These are phyloP conservation scores for Thereuonema tuberculata DNA, from an alignment of 1,140 invertebrate species.

Conservation along the genomic window DNA sequence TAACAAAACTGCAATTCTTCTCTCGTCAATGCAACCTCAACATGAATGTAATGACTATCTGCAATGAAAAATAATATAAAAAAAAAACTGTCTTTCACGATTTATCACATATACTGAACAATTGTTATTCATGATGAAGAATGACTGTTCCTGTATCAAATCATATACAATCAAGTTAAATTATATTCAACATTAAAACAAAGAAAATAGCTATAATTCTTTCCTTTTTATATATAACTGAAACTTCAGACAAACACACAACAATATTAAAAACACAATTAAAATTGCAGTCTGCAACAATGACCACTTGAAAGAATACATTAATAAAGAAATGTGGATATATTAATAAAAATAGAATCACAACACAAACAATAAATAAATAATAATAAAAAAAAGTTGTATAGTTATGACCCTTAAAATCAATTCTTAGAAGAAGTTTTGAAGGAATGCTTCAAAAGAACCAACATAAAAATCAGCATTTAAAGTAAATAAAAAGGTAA, in stretches of 20 bases:
- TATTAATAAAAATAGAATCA: too few relatives aligned
- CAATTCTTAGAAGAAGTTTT: too few relatives aligned
- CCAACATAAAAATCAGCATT: too few relatives aligned
- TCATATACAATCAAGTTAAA: not conserved
- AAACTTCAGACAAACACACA: not conserved
- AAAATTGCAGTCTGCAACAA: too few relatives aligned
- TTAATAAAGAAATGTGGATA: too few relatives aligned
- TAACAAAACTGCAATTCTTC: slow-evolving; percentile 32
- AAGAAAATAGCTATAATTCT: not conserved
- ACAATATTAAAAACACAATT: too few relatives aligned
- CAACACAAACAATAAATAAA: too few relatives aligned
- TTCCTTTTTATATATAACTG: not conserved
- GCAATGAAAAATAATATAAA: not conserved
- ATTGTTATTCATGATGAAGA: not conserved
- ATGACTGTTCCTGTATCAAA: not conserved
- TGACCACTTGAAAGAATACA: too few relatives aligned
- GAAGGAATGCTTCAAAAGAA: too few relatives aligned
- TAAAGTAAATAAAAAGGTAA: too few relatives aligned
- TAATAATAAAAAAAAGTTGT: too few relatives aligned
- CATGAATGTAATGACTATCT: slow-evolving; percentile 9
- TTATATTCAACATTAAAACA: not conserved
- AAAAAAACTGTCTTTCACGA: not conserved
- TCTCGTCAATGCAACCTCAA: slow-evolving; percentile 25
- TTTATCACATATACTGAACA: not conserved
- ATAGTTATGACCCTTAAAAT: too few relatives aligned